A percentile compares a stretch with the other conserved stretches of the same genome.
Conservation (phyloP, 2,888 invertebrate genomes). For the Colletes collaris region DNA sequence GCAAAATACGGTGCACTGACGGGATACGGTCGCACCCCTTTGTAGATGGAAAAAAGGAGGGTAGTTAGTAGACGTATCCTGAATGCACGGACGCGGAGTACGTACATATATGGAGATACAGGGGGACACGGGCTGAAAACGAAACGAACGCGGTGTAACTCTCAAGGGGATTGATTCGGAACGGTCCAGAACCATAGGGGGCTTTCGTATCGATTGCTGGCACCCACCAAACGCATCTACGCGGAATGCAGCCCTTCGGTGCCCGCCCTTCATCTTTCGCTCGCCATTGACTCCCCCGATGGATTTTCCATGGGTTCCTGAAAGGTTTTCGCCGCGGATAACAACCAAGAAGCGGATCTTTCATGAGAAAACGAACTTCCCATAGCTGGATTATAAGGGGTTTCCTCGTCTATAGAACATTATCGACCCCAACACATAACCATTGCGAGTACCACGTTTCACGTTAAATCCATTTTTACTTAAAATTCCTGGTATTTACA, state of each 20-base stretch:
- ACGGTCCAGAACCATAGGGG: conserved; percentile 58
- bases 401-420: conserved; percentile 4
- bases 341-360: conserved; percentile 33
- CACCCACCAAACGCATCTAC: conserved; percentile 58
- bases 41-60: conserved; percentile 51
- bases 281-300: conserved; percentile 41
- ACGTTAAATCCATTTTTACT: too few species aligned
- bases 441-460: background rate
- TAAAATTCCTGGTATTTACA: too few species aligned
- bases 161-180: conserved; percentile 68
- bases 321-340: conserved; percentile 45
- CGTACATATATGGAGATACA: conserved; percentile 9
- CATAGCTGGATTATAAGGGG: conserved; percentile 2
- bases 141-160: conserved; percentile 63
- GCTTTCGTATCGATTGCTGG: conserved; percentile 64
- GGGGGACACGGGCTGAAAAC: conserved; percentile 55
- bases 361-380: conserved; percentile 6
- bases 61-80: conserved; percentile 62
- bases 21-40: conserved; percentile 46
- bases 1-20: conserved; percentile 15
- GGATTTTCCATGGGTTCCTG: conserved; percentile 54
- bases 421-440: conserved; percentile 22
- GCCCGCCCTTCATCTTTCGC: conserved; percentile 50
- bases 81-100: conserved; percentile 25
- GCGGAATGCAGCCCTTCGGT: conserved; percentile 49